Base-by-base conservation (phyloP, 1,140 invertebrate genomes). In the Zaprionus ghesquierei region DNA sequence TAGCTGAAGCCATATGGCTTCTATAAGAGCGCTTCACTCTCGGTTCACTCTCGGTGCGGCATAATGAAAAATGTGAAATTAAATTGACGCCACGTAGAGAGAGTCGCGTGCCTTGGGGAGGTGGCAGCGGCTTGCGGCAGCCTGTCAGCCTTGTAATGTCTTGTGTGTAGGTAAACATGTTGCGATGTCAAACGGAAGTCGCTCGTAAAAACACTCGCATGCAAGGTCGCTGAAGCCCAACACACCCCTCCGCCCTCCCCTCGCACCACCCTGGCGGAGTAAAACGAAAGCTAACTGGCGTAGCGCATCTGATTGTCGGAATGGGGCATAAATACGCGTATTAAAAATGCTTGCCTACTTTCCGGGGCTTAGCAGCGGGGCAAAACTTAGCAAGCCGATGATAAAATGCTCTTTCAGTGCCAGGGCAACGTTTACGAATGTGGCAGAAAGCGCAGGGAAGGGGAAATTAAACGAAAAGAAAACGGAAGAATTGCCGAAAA, bases 61-160 rank as follows among this genome's bases (percentile, higher is more conserved):
- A 86, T 86, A 86, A 87, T 86, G 82, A 86, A 87, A 86, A 86
- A 86, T 86, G 75, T 79, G 82, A 81, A 86, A 86, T 86, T 86
- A 86, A 86, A 86, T 86, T 87, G 82, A 86, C 75, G 82, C 82
- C 82, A 79, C 82, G 75, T 76, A 29, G n/a, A n/a, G n/a, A 33
- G 31, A 33, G 31, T 33, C 63, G 69, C 77, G 58, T 63, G 60
- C 60, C 60, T 46, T 27, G 59, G 58, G 33, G 59, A 13, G 44
- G 33, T 31, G 29, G 31, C 13, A n/a, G 61, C 50, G 50, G 20
- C 12, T 51, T 12, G 51, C 5, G 22, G 58, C 58, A 18, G 23
- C 8, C 68, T 79, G 51, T 75, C 82, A 81, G 69, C 78, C 82
- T 69, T 82, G 82, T 86, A 87, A 86, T 87, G 84, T 87, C 82